Conservation (phyloP, 2,113 vertebrate genomes). For the Nipponia nippon region DNA sequence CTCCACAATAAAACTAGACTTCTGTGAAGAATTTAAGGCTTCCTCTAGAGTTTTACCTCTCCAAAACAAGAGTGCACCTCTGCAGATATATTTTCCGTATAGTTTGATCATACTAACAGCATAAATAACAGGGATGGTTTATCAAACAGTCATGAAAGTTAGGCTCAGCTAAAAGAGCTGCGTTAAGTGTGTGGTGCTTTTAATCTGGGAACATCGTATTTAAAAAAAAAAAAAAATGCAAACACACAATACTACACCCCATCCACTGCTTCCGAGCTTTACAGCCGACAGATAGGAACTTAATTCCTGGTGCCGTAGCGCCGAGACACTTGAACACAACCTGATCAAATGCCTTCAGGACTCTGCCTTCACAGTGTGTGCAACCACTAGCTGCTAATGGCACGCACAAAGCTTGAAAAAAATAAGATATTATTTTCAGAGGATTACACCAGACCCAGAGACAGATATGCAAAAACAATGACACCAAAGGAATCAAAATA, state of each 20-base stretch:
- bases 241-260: neutral
- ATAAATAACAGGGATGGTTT: neutral
- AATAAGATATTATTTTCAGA: neutral
- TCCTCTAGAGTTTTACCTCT: neutral
- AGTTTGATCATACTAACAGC: neutral
- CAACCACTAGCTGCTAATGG: neutral
- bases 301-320: neutral
- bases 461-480: constrained; percentile 34
- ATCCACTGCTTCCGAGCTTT: neutral
- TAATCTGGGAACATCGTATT: neutral
- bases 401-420: neutral
- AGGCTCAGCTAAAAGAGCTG: neutral
- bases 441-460: constrained; percentile 29
- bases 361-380: neutral
- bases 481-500: constrained; percentile 14
- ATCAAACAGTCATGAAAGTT: neutral
- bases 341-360: constrained; percentile 26
- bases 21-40: neutral
- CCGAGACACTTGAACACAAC: neutral
- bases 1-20: neutral
- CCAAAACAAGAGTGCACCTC: neutral
- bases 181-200: neutral
- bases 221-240: neutral
- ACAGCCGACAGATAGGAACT: neutral
- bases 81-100: neutral